These are phyloP conservation scores for Luffia ferchaultella DNA, from an alignment of 2,888 invertebrate genomes.

Conservation along the genomic window DNA sequence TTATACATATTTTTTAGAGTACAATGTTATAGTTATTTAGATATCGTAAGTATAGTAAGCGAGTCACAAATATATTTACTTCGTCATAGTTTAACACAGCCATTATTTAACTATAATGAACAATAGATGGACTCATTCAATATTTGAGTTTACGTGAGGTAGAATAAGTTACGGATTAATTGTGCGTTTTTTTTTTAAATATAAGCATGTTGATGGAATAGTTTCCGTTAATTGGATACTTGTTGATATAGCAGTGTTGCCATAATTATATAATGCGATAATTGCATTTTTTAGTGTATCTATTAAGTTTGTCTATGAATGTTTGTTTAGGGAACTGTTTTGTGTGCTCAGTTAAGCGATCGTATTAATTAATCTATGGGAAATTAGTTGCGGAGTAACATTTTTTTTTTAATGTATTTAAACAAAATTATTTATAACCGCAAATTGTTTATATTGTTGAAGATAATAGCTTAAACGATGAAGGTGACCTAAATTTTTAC, in stretches of 20 bases:
- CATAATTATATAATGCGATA: constrained; percentile 50
- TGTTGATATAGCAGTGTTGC: constrained; percentile 62
- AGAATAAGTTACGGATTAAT: constrained; percentile 16
- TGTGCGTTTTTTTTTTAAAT: background rate
- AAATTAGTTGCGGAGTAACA: too few species aligned
- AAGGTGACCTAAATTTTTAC: background rate
- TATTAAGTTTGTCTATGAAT: constrained; percentile 26
- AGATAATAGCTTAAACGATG: background rate
- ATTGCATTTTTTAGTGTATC: constrained; percentile 48
- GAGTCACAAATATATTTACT: constrained; percentile 64
- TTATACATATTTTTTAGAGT: constrained; percentile 67
- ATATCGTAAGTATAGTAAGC: constrained; percentile 54
- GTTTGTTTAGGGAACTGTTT: constrained; percentile 36
- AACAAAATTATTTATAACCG: background rate
- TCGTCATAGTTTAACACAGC: constrained; percentile 54
- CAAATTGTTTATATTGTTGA: background rate
- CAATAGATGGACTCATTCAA: constrained; percentile 59
- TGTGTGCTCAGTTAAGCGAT: constrained; percentile 41
- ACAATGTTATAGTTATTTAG: constrained; percentile 66
- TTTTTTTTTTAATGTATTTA: background rate
- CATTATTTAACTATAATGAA: constrained; percentile 50
- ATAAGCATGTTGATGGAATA: too few species aligned
- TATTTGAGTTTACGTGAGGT: constrained; percentile 19
- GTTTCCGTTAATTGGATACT: constrained; percentile 25
- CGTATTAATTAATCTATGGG: background rate